These are phyloP conservation scores for Calameuta filiformis DNA, from an alignment of 2,888 invertebrate species.

Conservation along the genomic window DNA sequence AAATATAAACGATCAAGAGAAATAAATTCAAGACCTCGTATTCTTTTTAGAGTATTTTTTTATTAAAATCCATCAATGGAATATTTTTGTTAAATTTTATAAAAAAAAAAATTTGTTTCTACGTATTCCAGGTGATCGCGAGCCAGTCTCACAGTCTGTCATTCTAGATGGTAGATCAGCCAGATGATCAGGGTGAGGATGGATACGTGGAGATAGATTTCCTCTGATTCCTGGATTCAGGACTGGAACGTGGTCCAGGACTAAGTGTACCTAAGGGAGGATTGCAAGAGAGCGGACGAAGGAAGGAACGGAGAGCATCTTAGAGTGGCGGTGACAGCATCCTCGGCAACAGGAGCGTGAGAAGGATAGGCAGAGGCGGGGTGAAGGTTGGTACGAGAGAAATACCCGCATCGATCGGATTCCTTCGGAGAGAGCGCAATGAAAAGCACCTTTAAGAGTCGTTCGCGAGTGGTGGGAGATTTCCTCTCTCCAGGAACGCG, in stretches of 20 bases:
- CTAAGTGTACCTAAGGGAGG: neutral
- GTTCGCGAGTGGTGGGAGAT: conserved; percentile 24
- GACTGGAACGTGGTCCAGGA: neutral
- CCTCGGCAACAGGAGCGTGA: neutral
- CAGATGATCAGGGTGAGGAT: neutral
- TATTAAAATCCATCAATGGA: neutral
- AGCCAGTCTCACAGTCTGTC: neutral
- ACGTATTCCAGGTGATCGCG: no score
- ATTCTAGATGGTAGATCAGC: neutral
- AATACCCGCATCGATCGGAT: conserved; percentile 45
- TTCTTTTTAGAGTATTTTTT: neutral
- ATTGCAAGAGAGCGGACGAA: neutral
- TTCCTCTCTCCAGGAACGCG: neutral
- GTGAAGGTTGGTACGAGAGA: conserved; percentile 22
- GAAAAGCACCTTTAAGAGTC: conserved; percentile 47
- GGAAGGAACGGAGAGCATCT: neutral
- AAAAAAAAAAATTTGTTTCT: neutral
- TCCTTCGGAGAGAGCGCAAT: conserved; percentile 37
- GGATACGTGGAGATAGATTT: conserved; percentile 4
- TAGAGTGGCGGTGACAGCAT: neutral
- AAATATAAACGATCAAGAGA: neutral
- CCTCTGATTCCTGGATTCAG: neutral
- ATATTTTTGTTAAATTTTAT: neutral
- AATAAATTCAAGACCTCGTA: neutral
- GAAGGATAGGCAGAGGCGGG: neutral